Base-by-base conservation (phyloP, 2,797 vertebrate genomes). In the Calcarius lapponicus region DNA sequence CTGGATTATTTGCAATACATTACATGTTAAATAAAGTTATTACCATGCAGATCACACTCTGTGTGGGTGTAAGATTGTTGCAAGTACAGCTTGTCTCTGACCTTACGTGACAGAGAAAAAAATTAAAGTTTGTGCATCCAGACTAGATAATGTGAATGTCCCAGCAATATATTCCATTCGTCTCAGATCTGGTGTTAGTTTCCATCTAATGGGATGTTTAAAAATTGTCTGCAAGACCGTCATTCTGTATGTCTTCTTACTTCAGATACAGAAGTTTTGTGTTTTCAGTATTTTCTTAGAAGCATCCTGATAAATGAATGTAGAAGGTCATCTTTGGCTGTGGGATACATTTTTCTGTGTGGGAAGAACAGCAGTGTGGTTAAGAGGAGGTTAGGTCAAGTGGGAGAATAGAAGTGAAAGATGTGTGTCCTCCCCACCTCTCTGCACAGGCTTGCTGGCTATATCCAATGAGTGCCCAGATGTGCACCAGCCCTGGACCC, bases 1-100 rank as follows among this genome's bases (percentile, higher is more conserved):
- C 54, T 78, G 54, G 14, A 26, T 92, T 83, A 86, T 86, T 92
- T 83, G 80, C 47, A 92, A 40, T 75, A 57, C 6, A 16, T 80
- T 93, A 61, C 1, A 5, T 58, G 51, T 86, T 76, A 95, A 91
- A 90, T 92, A 17, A 79, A 91, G 54, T 88, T 95, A 86, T 86
- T 93, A 61, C 26, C 61, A 83, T 31, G 76, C 69, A 88, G 38
- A 83, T 96, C 91, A 90, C 80, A 72, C 61, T 88, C 57, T 4
- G 3, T 82, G 47, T 58, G 69, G 21, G 31, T 91, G 61, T 1
- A 13, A 90, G 61, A 95, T 78, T 4, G 1, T 73, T 85, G 45
- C 34, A 83, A 86, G 42, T 78, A 69, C 57, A 76, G 28, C 34
- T 54, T 2, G 5, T 74, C 81, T 89, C 69, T 90, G 90, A 74